Conservation (phyloP, 2,888 invertebrate genomes). For the Entomobrya proxima region DNA sequence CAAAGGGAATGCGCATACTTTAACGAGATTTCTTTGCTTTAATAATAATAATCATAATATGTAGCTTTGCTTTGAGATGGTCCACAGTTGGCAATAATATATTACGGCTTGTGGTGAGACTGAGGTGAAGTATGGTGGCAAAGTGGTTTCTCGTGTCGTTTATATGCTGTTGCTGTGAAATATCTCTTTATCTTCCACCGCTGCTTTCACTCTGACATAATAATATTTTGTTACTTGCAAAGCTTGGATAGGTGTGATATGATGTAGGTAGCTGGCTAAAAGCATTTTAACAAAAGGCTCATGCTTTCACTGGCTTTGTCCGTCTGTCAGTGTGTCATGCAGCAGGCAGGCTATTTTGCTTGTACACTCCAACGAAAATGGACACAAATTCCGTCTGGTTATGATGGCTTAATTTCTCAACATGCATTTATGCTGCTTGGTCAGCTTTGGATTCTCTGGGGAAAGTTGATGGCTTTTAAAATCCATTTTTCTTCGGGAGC, state of each 20-base stretch:
- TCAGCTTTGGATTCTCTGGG: no score
- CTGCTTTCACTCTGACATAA: neutral
- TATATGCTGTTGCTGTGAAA: no score
- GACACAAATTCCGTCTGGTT: no score
- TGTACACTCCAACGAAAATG: no score
- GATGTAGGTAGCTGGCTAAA: neutral
- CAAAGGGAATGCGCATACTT: neutral
- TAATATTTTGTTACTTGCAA: conserved; percentile 4
- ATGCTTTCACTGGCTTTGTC: conserved; percentile 7
- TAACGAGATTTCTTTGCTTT: conserved; percentile 10
- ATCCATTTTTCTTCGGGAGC: no score
- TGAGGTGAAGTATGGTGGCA: neutral
- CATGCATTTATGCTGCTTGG: no score
- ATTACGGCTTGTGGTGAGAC: neutral
- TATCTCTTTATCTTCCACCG: neutral
- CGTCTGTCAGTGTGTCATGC: neutral
- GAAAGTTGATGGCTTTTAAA: no score
- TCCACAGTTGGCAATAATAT: no score
- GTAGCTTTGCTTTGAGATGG: neutral
- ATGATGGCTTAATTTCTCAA: no score
- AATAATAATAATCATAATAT: conserved; percentile 12
- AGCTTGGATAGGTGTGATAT: neutral
- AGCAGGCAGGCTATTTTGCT: neutral
- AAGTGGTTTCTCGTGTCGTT: neutral
- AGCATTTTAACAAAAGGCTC: neutral